A percentile compares a stretch with the other conserved stretches of the same genome.
Conservation (phyloP, 2,888 invertebrate species). For the Tipula unca region DNA sequence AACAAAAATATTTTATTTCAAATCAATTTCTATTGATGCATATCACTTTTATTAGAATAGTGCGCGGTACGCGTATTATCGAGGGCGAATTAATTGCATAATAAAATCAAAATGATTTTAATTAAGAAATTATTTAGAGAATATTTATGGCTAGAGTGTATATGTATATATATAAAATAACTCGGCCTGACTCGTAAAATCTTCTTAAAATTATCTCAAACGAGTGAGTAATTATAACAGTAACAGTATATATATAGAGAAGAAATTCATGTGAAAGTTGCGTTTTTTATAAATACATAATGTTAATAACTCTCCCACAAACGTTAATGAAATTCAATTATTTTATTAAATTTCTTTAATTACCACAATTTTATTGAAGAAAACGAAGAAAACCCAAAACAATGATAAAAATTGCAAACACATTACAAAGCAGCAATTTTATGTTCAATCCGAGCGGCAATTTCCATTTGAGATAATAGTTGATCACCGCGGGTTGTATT, state of each 20-base stretch:
- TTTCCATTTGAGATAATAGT: neutral
- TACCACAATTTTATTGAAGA: neutral
- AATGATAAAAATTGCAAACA: neutral
- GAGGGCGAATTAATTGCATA: neutral
- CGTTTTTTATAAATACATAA: neutral
- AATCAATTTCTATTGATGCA: neutral
- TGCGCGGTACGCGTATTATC: neutral
- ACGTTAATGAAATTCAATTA: neutral
- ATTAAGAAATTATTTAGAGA: neutral
- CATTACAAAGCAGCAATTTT: neutral
- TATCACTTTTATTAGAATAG: neutral
- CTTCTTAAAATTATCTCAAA: neutral
- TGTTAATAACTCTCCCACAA: neutral
- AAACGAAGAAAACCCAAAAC: neutral
- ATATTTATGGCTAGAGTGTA: neutral
- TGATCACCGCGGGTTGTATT: neutral
- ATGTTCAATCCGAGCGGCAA: neutral
- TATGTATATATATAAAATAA: neutral
- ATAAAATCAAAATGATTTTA: neutral
- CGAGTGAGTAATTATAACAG: neutral
- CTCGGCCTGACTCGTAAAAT: neutral
- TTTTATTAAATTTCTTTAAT: neutral
- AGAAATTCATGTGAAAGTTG: neutral
- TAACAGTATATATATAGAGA: neutral
- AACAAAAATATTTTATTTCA: neutral